These are phyloP conservation scores for Lynx canadensis DNA, from an alignment of 2,113 vertebrate species.

Conservation along the genomic window DNA sequence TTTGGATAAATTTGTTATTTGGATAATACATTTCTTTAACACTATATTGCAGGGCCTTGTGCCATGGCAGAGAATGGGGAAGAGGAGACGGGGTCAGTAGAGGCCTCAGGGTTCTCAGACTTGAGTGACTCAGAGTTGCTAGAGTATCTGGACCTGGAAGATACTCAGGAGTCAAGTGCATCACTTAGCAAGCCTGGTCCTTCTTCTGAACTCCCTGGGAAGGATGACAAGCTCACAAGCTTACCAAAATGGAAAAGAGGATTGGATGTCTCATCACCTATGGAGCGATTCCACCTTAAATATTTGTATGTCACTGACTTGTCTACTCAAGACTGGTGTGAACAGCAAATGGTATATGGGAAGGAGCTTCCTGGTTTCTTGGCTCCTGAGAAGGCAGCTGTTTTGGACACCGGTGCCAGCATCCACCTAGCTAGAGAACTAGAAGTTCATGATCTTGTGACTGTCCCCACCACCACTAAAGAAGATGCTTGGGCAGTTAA, in stretches of 20 bases:
- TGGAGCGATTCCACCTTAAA: slow-evolving; percentile 79
- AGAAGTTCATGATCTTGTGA: slow-evolving; percentile 85
- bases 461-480: slow-evolving; percentile 65
- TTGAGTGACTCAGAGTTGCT: slow-evolving; percentile 82
- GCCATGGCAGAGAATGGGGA: slow-evolving; percentile 62
- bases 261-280: slow-evolving; percentile 69
- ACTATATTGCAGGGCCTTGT: not conserved
- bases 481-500: slow-evolving; percentile 86
- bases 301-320: slow-evolving; percentile 85
- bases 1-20: slow-evolving; percentile 37
- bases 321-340: slow-evolving; percentile 87
- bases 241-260: slow-evolving; percentile 32
- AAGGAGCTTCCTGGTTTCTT: slow-evolving; percentile 77
- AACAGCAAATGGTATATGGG: slow-evolving; percentile 84
- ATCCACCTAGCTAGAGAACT: slow-evolving; percentile 88
- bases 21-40: slow-evolving; percentile 55
- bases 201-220: slow-evolving; percentile 33
- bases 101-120: slow-evolving; percentile 76
- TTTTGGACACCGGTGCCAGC: slow-evolving; percentile 80
- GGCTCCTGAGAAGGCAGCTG: slow-evolving; percentile 67
- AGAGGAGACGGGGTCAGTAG: slow-evolving; percentile 46
- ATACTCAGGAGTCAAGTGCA: slow-evolving; percentile 24
- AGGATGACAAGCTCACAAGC: not conserved
- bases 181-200: slow-evolving; percentile 32
- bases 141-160: slow-evolving; percentile 55